Evolutionary conservation across 2,888 invertebrate species (phyloP).

Genomic region (Eupelmus urozonus): DNA sequence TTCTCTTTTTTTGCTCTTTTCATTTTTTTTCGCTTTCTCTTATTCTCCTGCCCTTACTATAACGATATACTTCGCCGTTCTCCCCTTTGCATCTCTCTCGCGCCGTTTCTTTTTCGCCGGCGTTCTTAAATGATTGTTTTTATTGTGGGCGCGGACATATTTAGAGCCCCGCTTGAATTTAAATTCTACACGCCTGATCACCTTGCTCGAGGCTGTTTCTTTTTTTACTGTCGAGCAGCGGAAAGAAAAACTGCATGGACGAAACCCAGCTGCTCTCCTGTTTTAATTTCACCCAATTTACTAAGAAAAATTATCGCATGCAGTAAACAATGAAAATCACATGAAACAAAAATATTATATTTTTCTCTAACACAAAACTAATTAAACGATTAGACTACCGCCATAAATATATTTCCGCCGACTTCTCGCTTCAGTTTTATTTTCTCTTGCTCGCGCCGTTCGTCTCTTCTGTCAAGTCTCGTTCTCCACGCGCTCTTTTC

Average conservation of each 20-base stretch:
- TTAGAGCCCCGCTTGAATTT: not conserved
- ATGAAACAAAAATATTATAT: no score
- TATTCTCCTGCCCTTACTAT: not conserved
- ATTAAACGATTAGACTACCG: no score
- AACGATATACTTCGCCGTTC: not conserved
- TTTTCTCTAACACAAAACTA: no score
- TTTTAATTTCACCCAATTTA: no score
- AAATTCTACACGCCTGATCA: not conserved
- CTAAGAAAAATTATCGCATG: no score
- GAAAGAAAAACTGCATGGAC: no score
- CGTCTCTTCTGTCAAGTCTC: not conserved
- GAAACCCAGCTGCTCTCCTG: no score
- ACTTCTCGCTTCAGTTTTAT: not conserved
- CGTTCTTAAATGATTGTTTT: slow-evolving; percentile 20
- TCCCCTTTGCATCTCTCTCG: not conserved
- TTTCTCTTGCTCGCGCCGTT: not conserved
- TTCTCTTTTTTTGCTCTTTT: slow-evolving; percentile 10
- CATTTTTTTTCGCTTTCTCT: slow-evolving; percentile 15
- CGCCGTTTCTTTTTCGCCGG: not conserved
- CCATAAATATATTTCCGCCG: no score
- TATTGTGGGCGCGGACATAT: slow-evolving; percentile 7
- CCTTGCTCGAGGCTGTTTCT: no score
- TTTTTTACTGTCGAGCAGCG: no score
- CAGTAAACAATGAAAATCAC: no score
- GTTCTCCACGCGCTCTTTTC: not conserved